These are phyloP conservation scores for Eubasilissa regina DNA, from an alignment of 1,140 invertebrate genomes.

Conservation along the genomic window DNA sequence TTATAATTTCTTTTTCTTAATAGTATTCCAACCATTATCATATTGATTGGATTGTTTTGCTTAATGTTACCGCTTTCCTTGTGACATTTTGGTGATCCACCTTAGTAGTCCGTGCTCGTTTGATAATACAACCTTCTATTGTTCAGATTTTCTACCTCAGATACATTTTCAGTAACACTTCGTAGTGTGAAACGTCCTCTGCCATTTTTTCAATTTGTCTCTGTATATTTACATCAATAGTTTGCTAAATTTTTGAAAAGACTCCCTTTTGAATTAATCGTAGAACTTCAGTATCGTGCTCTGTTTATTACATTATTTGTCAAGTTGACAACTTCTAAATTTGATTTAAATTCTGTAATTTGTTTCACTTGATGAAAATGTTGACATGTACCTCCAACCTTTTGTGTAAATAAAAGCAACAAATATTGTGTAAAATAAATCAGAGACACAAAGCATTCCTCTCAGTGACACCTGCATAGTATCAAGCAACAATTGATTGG, in stretches of 20 bases:
- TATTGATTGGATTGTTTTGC: slow-evolving; percentile 73
- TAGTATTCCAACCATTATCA: slow-evolving; percentile 58
- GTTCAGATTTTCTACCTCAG: slow-evolving; percentile 47
- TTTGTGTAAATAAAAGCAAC: slow-evolving; percentile 38
- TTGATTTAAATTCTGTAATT: no score
- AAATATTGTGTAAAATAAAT: slow-evolving; percentile 39
- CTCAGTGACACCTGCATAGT: slow-evolving; percentile 42
- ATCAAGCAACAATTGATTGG: slow-evolving; percentile 59
- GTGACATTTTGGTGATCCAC: slow-evolving; percentile 71
- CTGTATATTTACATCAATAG: slow-evolving; percentile 26
- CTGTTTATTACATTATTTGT: no score
- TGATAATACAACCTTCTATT: slow-evolving; percentile 60
- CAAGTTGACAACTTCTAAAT: no score
- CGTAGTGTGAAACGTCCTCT: slow-evolving; percentile 56
- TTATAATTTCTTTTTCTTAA: slow-evolving; percentile 59
- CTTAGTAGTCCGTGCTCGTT: slow-evolving; percentile 73
- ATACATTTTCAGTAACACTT: slow-evolving; percentile 53
- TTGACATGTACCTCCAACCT: background rate
- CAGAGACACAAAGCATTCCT: slow-evolving; percentile 50
- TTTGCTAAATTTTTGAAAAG: slow-evolving; percentile 28
- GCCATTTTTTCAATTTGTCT: slow-evolving; percentile 36
- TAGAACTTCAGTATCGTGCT: no score
- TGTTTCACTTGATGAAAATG: background rate
- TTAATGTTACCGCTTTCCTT: slow-evolving; percentile 75
- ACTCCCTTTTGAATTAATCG: no score